phyloP scores from a whole-genome alignment of 37 sponge, comb jelly and placozoan species.

The Cliona cf. orientalis region DNA sequence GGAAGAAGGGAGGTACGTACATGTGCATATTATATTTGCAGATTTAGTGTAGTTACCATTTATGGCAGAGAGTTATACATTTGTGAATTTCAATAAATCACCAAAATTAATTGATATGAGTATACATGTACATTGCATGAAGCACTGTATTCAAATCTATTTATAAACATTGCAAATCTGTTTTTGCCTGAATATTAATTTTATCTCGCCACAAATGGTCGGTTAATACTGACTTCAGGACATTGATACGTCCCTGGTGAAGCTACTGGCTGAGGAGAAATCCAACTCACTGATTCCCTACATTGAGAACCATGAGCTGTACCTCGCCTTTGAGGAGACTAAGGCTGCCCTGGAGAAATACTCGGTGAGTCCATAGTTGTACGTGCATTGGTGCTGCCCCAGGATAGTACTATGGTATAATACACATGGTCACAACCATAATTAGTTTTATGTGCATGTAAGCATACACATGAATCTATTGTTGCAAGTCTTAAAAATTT shows the following conservation, averaged over 20 bases:
- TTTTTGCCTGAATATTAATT: neutral
- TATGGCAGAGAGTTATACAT: neutral
- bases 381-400: too few relatives aligned
- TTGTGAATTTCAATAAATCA: neutral
- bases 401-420: too few relatives aligned
- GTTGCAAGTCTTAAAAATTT: too few relatives aligned
- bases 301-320: slow-evolving; percentile 65
- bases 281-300: slow-evolving; percentile 63
- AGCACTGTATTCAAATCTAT: too few relatives aligned
- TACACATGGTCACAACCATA: slow-evolving; percentile 14
- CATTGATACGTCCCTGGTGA: slow-evolving; percentile 86
- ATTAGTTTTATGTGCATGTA: neutral
- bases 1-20: slow-evolving; percentile 57
- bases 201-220: neutral
- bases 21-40: neutral
- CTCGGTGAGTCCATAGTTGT: slow-evolving; percentile 19
- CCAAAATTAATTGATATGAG: too few relatives aligned
- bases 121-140: neutral
- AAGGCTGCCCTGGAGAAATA: slow-evolving; percentile 55
- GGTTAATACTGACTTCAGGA: slow-evolving; percentile 47
- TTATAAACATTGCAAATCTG: neutral
- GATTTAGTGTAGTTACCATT: neutral
- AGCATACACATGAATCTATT: too few relatives aligned
- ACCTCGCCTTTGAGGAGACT: slow-evolving; percentile 67
- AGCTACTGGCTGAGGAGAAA: slow-evolving; percentile 72